Evolutionary conservation across 2,888 invertebrate genomes (phyloP).

Genomic region (Spodoptera picta): DNA sequence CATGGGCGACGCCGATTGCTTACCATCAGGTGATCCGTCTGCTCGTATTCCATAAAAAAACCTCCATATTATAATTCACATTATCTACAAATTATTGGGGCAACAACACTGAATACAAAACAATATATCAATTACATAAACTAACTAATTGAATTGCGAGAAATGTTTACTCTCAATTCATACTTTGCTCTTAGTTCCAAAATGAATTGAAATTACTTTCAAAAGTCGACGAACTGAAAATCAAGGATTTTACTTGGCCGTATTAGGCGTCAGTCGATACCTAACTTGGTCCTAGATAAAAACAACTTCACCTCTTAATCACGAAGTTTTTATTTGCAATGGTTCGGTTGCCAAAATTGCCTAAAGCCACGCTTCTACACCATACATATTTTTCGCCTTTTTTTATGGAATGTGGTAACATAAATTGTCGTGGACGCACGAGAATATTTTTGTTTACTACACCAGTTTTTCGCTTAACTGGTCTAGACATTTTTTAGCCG

Average conservation of each 20-base stretch:
- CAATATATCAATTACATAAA: conserved; percentile 25
- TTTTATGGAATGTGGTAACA: conserved; percentile 36
- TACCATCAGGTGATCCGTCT: too few relatives aligned
- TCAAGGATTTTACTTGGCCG: conserved; percentile 27
- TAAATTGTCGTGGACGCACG: conserved; percentile 30
- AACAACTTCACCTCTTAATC: conserved; percentile 48
- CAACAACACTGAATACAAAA: conserved; percentile 8
- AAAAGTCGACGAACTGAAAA: conserved; percentile 23
- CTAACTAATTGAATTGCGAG: conserved; percentile 32
- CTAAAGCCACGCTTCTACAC: conserved; percentile 21
- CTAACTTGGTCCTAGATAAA: conserved; percentile 49
- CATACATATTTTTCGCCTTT: conserved; percentile 32
- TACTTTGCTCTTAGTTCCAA: neutral
- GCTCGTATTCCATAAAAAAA: too few relatives aligned
- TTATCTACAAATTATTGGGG: neutral
- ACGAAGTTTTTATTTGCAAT: conserved; percentile 50
- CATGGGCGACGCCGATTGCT: too few relatives aligned
- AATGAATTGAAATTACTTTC: conserved; percentile 49
- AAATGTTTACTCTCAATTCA: conserved; percentile 30
- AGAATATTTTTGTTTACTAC: conserved; percentile 32
- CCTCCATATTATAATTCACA: conserved; percentile 19
- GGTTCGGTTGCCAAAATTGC: conserved; percentile 45
- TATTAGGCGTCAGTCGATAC: conserved; percentile 40
- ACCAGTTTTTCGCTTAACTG: conserved; percentile 32
- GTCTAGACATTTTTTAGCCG: conserved; percentile 12